Conservation (phyloP, 2,888 invertebrate species). For the Atrina japonica region DNA sequence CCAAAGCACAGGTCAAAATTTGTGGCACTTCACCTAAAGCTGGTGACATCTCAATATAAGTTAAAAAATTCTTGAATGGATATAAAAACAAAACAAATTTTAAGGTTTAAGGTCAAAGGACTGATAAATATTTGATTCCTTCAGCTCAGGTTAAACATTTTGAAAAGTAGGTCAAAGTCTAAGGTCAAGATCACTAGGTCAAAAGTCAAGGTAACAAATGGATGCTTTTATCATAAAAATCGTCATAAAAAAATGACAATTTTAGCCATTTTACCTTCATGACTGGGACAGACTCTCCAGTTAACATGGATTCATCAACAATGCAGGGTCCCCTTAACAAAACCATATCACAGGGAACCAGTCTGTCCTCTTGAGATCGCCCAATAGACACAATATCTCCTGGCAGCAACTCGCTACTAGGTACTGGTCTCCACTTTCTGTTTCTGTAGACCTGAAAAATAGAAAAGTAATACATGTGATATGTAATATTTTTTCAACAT, state of each 20-base stretch:
- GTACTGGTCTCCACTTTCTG: slow-evolving; percentile 92
- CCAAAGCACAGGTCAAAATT: too few relatives aligned
- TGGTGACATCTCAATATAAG: neutral
- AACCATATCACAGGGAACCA: slow-evolving; percentile 98
- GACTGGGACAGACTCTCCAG: slow-evolving; percentile 99
- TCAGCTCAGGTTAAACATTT: too few relatives aligned
- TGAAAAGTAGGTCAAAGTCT: too few relatives aligned
- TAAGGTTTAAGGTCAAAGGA: neutral
- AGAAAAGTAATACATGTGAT: neutral
- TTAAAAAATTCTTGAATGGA: neutral
- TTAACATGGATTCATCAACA: slow-evolving; percentile 99
- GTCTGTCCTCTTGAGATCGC: slow-evolving; percentile 91
- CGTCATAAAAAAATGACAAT: too few relatives aligned
- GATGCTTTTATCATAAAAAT: neutral
- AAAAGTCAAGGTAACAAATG: too few relatives aligned
- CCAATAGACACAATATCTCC: slow-evolving; percentile 98
- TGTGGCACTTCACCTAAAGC: too few relatives aligned
- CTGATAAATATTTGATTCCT: too few relatives aligned
- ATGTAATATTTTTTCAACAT: neutral
- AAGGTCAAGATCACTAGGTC: too few relatives aligned
- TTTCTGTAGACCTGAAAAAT: slow-evolving; percentile 90
- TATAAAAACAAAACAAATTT: neutral
- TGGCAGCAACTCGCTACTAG: slow-evolving; percentile 93
- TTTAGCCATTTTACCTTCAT: slow-evolving; percentile 92
- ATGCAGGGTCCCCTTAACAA: slow-evolving; percentile 97